phyloP scores from a whole-genome alignment of 2,888 invertebrate genomes.

The Folsomia manolachei region DNA sequence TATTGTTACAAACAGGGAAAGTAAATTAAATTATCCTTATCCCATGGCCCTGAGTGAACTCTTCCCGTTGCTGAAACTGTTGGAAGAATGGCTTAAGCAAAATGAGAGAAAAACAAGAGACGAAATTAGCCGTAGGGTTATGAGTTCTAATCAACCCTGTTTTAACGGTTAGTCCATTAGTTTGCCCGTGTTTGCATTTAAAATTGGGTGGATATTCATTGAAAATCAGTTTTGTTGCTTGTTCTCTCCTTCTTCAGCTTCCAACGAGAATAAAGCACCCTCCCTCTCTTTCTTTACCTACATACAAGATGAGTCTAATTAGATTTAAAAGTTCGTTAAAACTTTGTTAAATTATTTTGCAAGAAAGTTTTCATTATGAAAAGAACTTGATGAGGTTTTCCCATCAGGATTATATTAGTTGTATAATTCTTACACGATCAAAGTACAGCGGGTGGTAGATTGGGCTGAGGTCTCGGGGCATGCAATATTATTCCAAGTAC shows the following conservation, averaged over 20 bases:
- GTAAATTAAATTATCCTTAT: conserved; percentile 7
- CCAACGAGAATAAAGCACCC: not conserved
- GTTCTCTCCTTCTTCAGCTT: not conserved
- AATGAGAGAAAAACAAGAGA: too few relatives aligned
- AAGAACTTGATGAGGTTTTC: conserved; percentile 51
- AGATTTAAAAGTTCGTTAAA: conserved; percentile 51
- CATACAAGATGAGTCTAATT: conserved; percentile 49
- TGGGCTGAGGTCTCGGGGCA: too few relatives aligned
- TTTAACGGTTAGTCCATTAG: not conserved
- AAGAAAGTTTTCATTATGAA: conserved; percentile 52
- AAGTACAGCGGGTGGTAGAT: too few relatives aligned
- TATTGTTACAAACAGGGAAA: not conserved
- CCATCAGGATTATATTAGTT: conserved; percentile 51
- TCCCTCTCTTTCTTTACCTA: too few relatives aligned
- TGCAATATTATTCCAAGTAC: too few relatives aligned
- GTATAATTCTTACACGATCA: not conserved
- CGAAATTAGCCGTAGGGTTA: conserved; percentile 9
- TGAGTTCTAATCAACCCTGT: conserved; percentile 15
- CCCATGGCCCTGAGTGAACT: not conserved
- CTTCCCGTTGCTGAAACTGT: conserved; percentile 9
- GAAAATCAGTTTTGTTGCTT: conserved; percentile 41
- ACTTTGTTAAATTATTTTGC: conserved; percentile 52
- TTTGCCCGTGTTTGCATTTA: conserved; percentile 40
- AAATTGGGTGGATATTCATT: conserved; percentile 49
- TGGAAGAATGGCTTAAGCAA: too few relatives aligned